phyloP scores from a whole-genome alignment of 2,888 invertebrate species.

The Rhagonycha fulva region DNA sequence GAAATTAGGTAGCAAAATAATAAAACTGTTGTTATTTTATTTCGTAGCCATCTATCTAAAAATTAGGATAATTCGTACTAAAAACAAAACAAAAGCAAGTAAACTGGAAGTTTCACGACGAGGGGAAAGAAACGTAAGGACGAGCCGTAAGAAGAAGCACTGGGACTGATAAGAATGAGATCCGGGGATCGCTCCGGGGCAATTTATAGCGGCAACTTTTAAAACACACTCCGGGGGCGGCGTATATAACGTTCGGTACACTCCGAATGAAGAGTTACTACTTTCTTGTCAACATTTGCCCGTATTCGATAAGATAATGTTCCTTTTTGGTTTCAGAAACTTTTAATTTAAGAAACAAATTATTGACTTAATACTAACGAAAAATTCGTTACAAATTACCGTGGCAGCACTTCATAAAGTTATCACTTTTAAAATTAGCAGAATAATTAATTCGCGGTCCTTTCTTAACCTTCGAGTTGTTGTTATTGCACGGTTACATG shows the following conservation, averaged over 20 bases:
- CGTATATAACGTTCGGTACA: constrained; percentile 54
- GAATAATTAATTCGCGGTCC: neutral
- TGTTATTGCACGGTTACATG: neutral
- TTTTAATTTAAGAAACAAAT: neutral
- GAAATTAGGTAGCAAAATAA: neutral
- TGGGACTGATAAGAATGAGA: constrained; percentile 54
- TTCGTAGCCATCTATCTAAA: constrained; percentile 9
- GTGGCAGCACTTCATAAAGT: neutral
- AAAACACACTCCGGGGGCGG: constrained; percentile 56
- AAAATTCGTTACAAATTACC: neutral
- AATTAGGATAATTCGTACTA: constrained; percentile 25
- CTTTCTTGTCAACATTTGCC: constrained; percentile 33
- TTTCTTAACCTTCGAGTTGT: neutral
- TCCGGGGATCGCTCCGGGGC: constrained; percentile 57
- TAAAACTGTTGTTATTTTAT: constrained; percentile 5
- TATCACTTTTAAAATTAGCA: neutral
- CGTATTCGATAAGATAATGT: constrained; percentile 26
- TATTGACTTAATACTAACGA: neutral
- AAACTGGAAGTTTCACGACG: constrained; percentile 27
- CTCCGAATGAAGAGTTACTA: constrained; percentile 41
- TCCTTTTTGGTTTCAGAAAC: constrained; percentile 8
- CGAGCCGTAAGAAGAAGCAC: constrained; percentile 50
- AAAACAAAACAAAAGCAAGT: constrained; percentile 34
- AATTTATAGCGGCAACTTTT: constrained; percentile 58
- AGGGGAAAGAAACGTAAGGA: constrained; percentile 36